phyloP scores from a whole-genome alignment of 2,888 invertebrate genomes.

The Troides helena region DNA sequence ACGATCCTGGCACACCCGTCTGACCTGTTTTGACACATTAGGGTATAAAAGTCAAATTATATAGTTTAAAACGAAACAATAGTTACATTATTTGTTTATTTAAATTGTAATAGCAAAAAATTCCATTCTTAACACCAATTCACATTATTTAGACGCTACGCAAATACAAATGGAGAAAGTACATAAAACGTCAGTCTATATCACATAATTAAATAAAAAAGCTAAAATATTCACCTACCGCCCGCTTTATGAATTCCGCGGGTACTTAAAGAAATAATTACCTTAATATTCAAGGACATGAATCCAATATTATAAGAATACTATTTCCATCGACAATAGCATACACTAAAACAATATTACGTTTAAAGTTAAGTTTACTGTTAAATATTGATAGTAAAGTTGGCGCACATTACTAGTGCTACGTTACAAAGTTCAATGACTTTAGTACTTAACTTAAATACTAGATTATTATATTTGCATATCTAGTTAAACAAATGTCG shows the following conservation, averaged over 20 bases:
- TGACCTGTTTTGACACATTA: background rate
- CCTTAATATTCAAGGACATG: constrained; percentile 22
- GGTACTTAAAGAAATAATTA: constrained; percentile 14
- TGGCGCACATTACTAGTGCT: too few relatives aligned
- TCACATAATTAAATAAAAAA: constrained; percentile 38
- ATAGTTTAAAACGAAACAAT: background rate
- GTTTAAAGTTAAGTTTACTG: too few relatives aligned
- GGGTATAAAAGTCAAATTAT: background rate
- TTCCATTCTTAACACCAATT: constrained; percentile 40
- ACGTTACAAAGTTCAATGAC: too few relatives aligned
- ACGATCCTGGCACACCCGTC: too few relatives aligned
- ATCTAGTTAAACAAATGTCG: too few relatives aligned
- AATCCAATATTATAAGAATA: background rate
- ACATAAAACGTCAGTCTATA: constrained; percentile 45
- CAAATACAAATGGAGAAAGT: constrained; percentile 37
- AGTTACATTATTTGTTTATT: constrained; percentile 40
- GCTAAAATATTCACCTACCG: constrained; percentile 23
- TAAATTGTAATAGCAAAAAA: constrained; percentile 47
- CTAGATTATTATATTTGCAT: too few relatives aligned
- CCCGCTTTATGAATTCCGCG: background rate
- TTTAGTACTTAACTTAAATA: too few relatives aligned
- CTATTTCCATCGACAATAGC: background rate
- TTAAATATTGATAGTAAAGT: too few relatives aligned
- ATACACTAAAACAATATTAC: background rate
- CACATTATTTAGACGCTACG: constrained; percentile 23